Percentiles rank a stretch among this genome's conserved stretches.
These are phyloP conservation scores for Monopterus albus DNA, from an alignment of 2,113 vertebrate species.

Conservation along the genomic window DNA sequence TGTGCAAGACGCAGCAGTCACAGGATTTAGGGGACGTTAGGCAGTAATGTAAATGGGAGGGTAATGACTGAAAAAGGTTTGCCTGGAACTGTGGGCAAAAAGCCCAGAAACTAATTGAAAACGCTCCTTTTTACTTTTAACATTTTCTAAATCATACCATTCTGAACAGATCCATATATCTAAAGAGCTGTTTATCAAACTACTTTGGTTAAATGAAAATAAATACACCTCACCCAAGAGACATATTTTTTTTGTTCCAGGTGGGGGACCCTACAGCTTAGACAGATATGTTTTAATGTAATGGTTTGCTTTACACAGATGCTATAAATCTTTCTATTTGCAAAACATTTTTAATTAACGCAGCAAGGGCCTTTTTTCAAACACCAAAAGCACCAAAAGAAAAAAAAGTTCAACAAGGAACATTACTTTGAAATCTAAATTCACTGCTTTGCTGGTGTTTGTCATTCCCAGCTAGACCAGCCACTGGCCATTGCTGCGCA, in stretches of 20 bases:
- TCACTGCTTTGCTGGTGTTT: background rate
- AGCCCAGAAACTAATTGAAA: conserved; percentile 57
- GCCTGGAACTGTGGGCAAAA: conserved; percentile 48
- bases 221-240: conserved; percentile 4
- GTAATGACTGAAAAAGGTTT: conserved; percentile 63
- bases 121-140: conserved; percentile 34
- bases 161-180: conserved; percentile 38
- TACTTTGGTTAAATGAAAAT: conserved; percentile 37
- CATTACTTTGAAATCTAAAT: background rate
- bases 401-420: background rate
- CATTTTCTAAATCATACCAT: conserved; percentile 32
- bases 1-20: conserved; percentile 69
- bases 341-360: background rate
- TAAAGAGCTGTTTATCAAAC: conserved; percentile 57
- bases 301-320: conserved; percentile 3
- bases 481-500: conserved; percentile 16
- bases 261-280: background rate
- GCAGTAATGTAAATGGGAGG: conserved; percentile 73
- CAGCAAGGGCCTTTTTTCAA: background rate
- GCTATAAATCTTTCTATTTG: conserved; percentile 1
- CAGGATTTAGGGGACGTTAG: conserved; percentile 75
- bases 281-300: conserved; percentile 11
- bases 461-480: background rate
- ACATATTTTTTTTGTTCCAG: background rate
- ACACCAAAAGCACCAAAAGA: background rate